Evolutionary conservation across 2,797 vertebrate genomes (phyloP).

Genomic region (Carduelis carduelis): DNA sequence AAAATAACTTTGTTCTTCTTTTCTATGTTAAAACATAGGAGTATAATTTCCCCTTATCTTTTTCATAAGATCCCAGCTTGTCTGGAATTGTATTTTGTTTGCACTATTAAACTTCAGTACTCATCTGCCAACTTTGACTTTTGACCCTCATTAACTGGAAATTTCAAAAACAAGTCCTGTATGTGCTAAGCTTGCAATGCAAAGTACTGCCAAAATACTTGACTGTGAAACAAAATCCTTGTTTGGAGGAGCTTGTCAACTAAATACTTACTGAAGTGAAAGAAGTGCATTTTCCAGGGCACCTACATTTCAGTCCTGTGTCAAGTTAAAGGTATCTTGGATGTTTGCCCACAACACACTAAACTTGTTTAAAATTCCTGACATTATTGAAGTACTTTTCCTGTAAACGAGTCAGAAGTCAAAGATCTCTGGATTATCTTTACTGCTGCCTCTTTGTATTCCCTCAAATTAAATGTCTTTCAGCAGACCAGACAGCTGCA

Average conservation of each 20-base stretch:
- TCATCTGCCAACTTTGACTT: neutral
- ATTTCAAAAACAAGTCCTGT: neutral
- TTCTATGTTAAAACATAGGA: neutral
- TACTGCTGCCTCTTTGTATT: neutral
- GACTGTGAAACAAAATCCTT: conserved; percentile 5
- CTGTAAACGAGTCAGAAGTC: neutral
- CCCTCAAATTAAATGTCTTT: neutral
- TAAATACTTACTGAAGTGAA: neutral
- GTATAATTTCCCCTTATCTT: neutral
- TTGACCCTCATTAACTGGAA: neutral
- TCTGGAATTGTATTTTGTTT: neutral
- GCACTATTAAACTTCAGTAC: neutral
- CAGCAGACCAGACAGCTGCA: neutral
- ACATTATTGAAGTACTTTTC: conserved; percentile 15
- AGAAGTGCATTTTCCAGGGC: conserved; percentile 7
- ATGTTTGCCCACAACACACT: neutral
- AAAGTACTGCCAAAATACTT: conserved; percentile 22
- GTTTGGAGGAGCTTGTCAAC: neutral
- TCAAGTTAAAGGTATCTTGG: conserved; percentile 8
- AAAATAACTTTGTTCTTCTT: neutral
- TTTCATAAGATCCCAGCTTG: neutral
- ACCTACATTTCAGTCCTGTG: neutral
- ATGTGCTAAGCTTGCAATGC: neutral
- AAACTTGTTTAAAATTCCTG: conserved; percentile 51
- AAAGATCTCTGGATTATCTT: conserved; percentile 15